Conservation (phyloP, 2,888 invertebrate genomes). For the Hypomecis punctinalis region DNA sequence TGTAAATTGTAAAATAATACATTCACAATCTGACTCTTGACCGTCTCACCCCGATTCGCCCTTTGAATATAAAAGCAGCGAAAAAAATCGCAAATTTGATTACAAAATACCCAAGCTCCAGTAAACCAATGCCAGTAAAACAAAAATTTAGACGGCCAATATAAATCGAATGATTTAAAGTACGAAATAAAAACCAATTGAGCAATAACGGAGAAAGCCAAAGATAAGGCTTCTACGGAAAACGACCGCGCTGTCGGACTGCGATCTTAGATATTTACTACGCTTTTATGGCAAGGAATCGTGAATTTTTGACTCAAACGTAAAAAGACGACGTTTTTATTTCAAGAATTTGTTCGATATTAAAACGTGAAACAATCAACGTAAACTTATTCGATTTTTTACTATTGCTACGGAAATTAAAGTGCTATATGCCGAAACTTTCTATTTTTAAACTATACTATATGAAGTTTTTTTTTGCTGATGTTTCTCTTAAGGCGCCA, state of each 20-base stretch:
- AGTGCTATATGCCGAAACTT: not conserved
- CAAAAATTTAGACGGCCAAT: slow-evolving; percentile 26
- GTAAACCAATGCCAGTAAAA: slow-evolving; percentile 15
- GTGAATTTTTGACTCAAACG: slow-evolving; percentile 33
- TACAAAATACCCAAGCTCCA: not conserved
- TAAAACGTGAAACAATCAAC: slow-evolving; percentile 29
- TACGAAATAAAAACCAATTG: slow-evolving; percentile 38
- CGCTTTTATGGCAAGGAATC: slow-evolving; percentile 34
- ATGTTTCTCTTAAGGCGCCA: no score
- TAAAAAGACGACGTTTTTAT: slow-evolving; percentile 29
- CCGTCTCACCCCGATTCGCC: no score
- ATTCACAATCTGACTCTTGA: no score
- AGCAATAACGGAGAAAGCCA: slow-evolving; percentile 33
- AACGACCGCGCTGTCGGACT: slow-evolving; percentile 32
- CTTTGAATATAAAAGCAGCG: no score
- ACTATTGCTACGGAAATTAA: slow-evolving; percentile 7
- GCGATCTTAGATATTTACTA: slow-evolving; percentile 37
- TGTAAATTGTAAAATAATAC: no score
- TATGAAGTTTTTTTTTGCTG: no score
- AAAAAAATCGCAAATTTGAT: not conserved
- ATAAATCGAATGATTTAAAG: slow-evolving; percentile 35
- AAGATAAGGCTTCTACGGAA: slow-evolving; percentile 34
- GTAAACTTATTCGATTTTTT: slow-evolving; percentile 18
- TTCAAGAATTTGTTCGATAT: slow-evolving; percentile 29
- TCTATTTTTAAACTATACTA: not conserved